Conservation (phyloP, 1,140 invertebrate genomes). For the Schlechtendalia chinensis region DNA sequence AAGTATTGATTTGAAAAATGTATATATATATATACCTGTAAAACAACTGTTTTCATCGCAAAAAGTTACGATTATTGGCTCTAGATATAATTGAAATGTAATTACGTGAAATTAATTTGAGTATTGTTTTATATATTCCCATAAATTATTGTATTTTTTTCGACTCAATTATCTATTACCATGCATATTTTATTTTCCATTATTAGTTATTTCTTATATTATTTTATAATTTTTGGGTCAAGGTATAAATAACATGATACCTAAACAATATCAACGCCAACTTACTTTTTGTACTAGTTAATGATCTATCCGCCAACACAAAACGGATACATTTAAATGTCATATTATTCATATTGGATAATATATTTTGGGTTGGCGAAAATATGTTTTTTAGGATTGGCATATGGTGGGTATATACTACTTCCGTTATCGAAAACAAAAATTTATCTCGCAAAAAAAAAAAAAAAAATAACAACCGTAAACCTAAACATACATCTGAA, state of each 20-base stretch:
- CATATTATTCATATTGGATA: conserved; percentile 38
- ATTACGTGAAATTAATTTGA: too few relatives aligned
- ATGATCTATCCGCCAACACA: conserved; percentile 40
- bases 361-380: conserved; percentile 33
- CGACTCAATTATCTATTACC: neutral
- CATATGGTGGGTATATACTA: conserved; percentile 35
- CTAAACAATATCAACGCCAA: conserved; percentile 41
- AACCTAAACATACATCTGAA: neutral
- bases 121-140: neutral
- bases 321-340: conserved; percentile 41
- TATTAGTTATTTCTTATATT: neutral
- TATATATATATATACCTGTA: too few relatives aligned
- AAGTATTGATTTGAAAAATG: too few relatives aligned
- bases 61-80: too few relatives aligned
- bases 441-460: neutral
- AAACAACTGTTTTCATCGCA: too few relatives aligned
- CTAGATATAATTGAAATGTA: too few relatives aligned
- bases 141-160: neutral
- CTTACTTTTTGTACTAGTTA: conserved; percentile 34
- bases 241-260: conserved; percentile 29
- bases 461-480: neutral
- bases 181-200: conserved; percentile 1
- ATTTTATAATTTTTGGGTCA: conserved; percentile 25
- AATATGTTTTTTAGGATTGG: conserved; percentile 29
- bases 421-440: neutral